Evolutionary conservation across 2,113 vertebrate genomes (phyloP), one percentile per base, ranked within the genome.

Genomic region (Craseonycteris thonglongyai): DNA sequence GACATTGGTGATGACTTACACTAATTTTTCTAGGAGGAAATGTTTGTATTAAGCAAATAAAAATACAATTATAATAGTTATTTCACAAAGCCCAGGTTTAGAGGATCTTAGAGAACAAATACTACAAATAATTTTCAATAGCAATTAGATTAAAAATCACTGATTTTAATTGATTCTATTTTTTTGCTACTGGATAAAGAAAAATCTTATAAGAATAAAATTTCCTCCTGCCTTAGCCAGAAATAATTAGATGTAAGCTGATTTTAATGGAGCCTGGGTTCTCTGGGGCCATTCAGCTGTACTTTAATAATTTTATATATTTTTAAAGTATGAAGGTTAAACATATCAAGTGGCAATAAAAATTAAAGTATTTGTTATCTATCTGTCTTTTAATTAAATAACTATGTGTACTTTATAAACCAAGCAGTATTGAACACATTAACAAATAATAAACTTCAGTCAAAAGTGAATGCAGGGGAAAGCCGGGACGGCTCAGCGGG

Each of bases 211-310:
- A 99, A 94, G 96, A 97, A 93, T 98, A 98, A 98, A 98, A 99
- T 99, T 99, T 98, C 99, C 98, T 99, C 99, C 98, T 98, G 98
- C 99, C 98, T 98, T 96, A 97, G 98, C 98, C 98, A 97, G 97
- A 87, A 72, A 87, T 99, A 99, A 99, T 99, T 99, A 99, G 98
- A 99, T 98, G 98, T 98, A 98, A 99, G 98, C 98, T 98, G 98
- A 98, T 98, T 98, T 98, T 98, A 99, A 98, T 98, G 98, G 98
- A 97, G 94, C 97, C 98, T 98, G 90, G 98, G 97, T 97, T 98
- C 99, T 98, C 90, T 75, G 45, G 97, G 98, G 98, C 90, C 97
- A 98, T 98, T 98, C 97, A 98, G 96, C 98, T 98, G 95, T 98
- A 95, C 98, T 98, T 97, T 97, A 98, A 97, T 99, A 99, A 99